Evolutionary conservation across 2,113 vertebrate species (phyloP), one percentile per base, ranked within the genome.

Genomic region (Strigops habroptila): DNA sequence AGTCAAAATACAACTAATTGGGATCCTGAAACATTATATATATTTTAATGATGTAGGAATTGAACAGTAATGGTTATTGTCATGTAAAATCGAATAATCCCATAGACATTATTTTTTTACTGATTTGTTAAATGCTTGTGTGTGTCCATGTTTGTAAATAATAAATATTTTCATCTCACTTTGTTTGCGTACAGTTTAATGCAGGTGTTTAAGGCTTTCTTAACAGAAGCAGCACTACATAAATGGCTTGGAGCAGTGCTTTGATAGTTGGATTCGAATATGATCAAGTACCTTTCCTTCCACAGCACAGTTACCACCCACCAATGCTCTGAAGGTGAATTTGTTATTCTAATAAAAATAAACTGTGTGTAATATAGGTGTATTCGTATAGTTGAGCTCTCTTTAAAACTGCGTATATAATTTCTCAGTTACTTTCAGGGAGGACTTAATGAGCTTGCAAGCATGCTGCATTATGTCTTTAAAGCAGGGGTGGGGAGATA

Each of bases 131-230:
- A 85, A 39, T 2, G 6, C 28, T 60, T 81, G 8, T 82, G 31
- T 79, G 27, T 70, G 2, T 35, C 17, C 39, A 3, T 39, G 17
- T 71, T 79, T 89, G 65, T 91, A 92, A 96, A 93, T 60, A 90
- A 53, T 33, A 60, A 63, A 90, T 91, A 18, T 86, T 94, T 90
- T 88, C 24, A 24, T n/a, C 53, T 90, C 21, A 2, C 69, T 94
- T 93, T 90, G 69, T 96, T 91, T 95, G 70, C 22, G 1, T 86
- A 19, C 18, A 19, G 74, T 60, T 91, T 81, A 93, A 83, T 95
- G 67, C 57, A 96, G 96, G 49, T 97, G 94, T 88, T 97, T 83
- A 95, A 94, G 82, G 68, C 82, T 96, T 96, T 70, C 76, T 91
- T 91, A 91, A 74, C 8, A 82, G 68, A 94, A 95, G 18, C 82